Base-by-base conservation (phyloP, 2,888 invertebrate species). In the Cotesia congregata region DNA sequence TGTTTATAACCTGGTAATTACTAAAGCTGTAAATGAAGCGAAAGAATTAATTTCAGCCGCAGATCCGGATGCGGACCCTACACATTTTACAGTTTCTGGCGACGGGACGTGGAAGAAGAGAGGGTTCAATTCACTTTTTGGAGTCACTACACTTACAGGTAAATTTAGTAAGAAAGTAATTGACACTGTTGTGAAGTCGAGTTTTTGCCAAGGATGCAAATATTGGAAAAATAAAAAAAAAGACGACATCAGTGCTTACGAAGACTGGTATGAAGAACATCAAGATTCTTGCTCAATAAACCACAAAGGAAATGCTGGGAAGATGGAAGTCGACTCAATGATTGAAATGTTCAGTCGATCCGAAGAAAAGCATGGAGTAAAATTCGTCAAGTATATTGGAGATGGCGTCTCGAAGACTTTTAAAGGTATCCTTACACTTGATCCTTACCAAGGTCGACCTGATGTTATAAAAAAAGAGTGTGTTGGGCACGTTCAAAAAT, bases 161-260 rank as follows among this genome's bases (percentile, higher is more conserved):
- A 20, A 20, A 20, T 20, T 2, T 2, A 1, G 20, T 20, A 20
- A 20, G 20, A 20, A 20, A 20, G 20, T 20, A 2, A 20, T 1
- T 0, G 78, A 77, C 71, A 65, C 70, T 1, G 73, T 71, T 1
- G 72, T 80, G 0, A 81, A 77, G 78, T 72, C 72, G 5, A 80
- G 77, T 60, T 79, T 75, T 72, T 80, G 80, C 61, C 75, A 77
- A 69, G 74, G 73, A 3, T 82, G 80, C 65, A 67, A 76, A 72
- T 6, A 72, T 2, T 79, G 77, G 76, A 79, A 81, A 74, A 74
- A 68, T 62, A 72, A 72, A 38, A 74, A 20, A 20, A 68, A 39
- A 50, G 73, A 75, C 50, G 40, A 59, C 38, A 79, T 75, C 1
- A 12, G 39, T 20, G 75, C 75, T 67, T 77, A 74, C 41, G 70